Conservation (phyloP, 2,113 vertebrate genomes). For the Alexandromys fortis region DNA sequence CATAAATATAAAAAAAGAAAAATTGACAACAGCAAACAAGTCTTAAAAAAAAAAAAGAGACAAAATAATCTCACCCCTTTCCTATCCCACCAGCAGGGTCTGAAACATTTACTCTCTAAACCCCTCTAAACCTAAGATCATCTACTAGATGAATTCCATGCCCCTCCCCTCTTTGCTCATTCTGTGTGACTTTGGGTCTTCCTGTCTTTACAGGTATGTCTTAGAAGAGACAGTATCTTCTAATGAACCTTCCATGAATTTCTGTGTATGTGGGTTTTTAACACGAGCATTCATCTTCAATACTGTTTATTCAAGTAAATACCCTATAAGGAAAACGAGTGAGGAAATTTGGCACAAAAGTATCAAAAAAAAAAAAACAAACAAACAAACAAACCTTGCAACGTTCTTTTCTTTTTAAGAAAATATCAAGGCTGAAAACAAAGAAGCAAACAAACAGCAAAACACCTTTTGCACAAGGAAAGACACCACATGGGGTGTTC, state of each 20-base stretch:
- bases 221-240: too few relatives aligned
- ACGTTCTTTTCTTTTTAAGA: not conserved
- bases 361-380: not conserved
- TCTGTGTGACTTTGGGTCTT: not conserved
- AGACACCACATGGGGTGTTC: not conserved
- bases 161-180: not conserved
- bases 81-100: not conserved
- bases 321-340: constrained; percentile 7
- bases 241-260: not conserved
- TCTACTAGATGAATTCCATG: not conserved
- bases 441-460: not conserved
- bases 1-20: not conserved
- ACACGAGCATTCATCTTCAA: not conserved
- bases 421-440: not conserved
- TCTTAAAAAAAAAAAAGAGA: not conserved
- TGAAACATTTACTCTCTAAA: not conserved
- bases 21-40: not conserved
- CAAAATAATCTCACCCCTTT: not conserved
- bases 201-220: not conserved
- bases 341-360: not conserved
- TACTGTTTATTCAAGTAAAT: not conserved
- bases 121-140: not conserved
- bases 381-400: not conserved
- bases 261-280: not conserved
- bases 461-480: not conserved